Base-by-base conservation (phyloP, 2,113 vertebrate species). In the Phoxinus phoxinus region DNA sequence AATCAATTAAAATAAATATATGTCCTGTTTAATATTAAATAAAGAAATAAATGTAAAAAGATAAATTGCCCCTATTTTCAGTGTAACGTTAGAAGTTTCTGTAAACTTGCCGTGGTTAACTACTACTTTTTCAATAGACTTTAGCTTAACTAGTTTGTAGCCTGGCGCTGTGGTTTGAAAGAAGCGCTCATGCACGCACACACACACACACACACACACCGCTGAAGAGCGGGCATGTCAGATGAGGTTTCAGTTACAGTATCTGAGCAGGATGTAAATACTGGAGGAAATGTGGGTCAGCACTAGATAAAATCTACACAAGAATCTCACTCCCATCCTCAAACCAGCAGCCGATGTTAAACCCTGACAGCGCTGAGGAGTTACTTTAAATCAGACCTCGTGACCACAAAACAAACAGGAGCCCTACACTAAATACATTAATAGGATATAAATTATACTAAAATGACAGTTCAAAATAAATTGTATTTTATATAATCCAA, bases 241-340 rank as follows among this genome's bases (percentile, higher is more conserved):
- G 69, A 72, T n/a, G 69, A 5, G 5, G 69, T 6, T 71, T 6
- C 69, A 56, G 46, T 6, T 71, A 12, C 69, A 56, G 46, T 56
- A 56, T 41, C n/a, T 56, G 80, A 44, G 56, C 23, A 63, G 59
- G 17, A 46, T 21, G 41, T 15, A 81, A 69, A 69, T 27, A 67
- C 61, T 67, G 41, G 80, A 32, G 56, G 23, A 76, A 65, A 35
- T 76, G 67, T 71, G 35, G 67, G 67, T 71, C 67, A 71, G 21
- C 0, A 23, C 35, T n/a, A 41, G 69, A 72, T 72, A 72, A 41
- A 3, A 72, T 72, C 69, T 41, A n/a, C 69, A 41, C 21, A 72
- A 72, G 35, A 72, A 41, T 72, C 12, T n/a, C 69, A 12, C 69
- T 72, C 35, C 21, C 69, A 72, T 72, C 69, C 56, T 59, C 53